A percentile compares a stretch with the other conserved stretches of the same genome.
Conservation (phyloP, 2,888 invertebrate species). For the Cephus runcator region DNA sequence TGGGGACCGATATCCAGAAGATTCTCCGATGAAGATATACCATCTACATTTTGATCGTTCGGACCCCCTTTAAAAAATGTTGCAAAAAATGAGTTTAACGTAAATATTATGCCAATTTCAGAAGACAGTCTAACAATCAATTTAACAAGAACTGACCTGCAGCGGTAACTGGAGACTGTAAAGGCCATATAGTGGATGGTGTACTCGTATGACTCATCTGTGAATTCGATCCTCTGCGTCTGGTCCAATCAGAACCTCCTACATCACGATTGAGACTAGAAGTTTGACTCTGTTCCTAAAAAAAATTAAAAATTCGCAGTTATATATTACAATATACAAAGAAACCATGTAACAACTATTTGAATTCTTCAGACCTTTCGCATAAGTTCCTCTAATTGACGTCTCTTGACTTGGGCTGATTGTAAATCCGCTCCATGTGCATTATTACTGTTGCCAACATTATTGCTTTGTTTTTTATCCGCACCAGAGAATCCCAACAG, state of each 20-base stretch:
- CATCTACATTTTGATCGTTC: conserved; percentile 50
- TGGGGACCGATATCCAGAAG: conserved; percentile 55
- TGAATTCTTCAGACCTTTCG: conserved; percentile 66
- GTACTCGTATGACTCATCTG: conserved; percentile 53
- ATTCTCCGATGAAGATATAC: conserved; percentile 51
- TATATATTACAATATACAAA: not conserved
- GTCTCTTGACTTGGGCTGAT: conserved; percentile 70
- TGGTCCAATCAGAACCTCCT: conserved; percentile 46
- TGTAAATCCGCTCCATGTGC: conserved; percentile 56
- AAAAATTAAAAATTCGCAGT: not conserved
- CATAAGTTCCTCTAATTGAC: conserved; percentile 74
- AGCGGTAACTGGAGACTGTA: conserved; percentile 30
- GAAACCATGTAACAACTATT: not conserved
- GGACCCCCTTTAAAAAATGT: conserved; percentile 32
- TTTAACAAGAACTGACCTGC: conserved; percentile 35
- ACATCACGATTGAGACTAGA: conserved; percentile 50
- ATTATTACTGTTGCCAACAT: conserved; percentile 37
- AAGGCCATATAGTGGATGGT: conserved; percentile 54
- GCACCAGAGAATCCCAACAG: conserved; percentile 24
- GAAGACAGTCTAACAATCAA: not conserved
- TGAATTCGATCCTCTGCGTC: conserved; percentile 53
- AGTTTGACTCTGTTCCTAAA: conserved; percentile 47
- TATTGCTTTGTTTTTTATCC: conserved; percentile 53
- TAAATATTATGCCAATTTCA: not conserved
- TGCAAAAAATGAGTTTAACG: not conserved